Conservation (phyloP, 35 echinoderm and acorn worm genomes). For the Heliocidaris erythrogramma region DNA sequence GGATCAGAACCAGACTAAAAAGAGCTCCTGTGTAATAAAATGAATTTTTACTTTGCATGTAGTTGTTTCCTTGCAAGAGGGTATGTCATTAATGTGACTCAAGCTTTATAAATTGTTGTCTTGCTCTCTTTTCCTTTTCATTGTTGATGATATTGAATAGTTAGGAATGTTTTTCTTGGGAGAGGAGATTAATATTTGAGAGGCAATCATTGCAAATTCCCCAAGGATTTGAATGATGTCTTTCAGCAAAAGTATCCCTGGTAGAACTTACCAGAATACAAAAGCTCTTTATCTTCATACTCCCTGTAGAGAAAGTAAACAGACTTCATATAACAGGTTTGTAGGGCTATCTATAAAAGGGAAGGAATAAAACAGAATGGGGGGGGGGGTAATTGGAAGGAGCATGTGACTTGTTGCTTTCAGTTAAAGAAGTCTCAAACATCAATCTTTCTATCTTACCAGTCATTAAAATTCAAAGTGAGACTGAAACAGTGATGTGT, state of each 20-base stretch:
- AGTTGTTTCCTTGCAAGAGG: too few species aligned
- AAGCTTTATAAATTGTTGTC: neutral
- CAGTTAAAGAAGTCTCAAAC: neutral
- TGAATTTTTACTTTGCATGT: too few species aligned
- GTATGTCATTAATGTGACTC: neutral
- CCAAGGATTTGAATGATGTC: neutral
- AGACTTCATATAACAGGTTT: neutral
- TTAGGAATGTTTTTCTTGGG: neutral
- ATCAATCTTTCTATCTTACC: too few species aligned
- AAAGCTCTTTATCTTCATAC: neutral
- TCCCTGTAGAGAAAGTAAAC: neutral
- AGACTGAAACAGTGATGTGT: too few species aligned
- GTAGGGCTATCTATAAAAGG: neutral
- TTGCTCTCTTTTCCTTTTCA: neutral
- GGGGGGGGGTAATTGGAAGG: too few species aligned
- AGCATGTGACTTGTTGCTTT: neutral
- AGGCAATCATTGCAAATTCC: neutral
- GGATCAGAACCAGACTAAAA: too few species aligned
- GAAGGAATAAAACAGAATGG: neutral
- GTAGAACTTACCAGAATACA: neutral
- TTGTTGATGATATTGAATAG: neutral
- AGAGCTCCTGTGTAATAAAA: too few species aligned
- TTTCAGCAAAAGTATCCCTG: slow-evolving; percentile 1
- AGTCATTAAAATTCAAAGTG: too few species aligned
- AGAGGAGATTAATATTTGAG: neutral